Evolutionary conservation across 2,888 invertebrate genomes (phyloP), one percentile per base, ranked within the genome.

Genomic region (Stegophylla sp.): DNA sequence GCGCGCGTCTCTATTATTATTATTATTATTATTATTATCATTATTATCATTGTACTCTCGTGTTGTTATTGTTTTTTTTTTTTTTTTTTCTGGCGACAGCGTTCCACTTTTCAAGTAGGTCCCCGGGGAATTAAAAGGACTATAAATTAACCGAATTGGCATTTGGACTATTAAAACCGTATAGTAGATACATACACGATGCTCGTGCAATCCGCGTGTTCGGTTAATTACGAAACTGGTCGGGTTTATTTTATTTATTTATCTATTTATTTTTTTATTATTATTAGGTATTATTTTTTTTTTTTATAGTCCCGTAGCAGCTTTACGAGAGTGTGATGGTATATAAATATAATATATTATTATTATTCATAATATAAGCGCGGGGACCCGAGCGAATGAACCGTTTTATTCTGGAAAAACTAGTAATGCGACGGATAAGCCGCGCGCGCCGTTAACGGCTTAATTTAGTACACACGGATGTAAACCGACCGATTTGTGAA

Each of bases 191-290:
- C 51, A 53, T 64, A 53, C 34, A n/a, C 10, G 53, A n/a, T n/a
- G n/a, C n/a, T n/a, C n/a, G n/a, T n/a, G n/a, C n/a, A n/a, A n/a
- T n/a, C n/a, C 53, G 53, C 15, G 53, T n/a, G 23, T 79, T 63
- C 59, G 61, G 71, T 79, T 71, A 61, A 71, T 71, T 71, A 61
- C n/a, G 20, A 79, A 79, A 79, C 79, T 79, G 79, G 79, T 79
- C 61, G 34, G 71, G 23, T 71, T 71, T n/a, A n/a, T n/a, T n/a
- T n/a, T n/a, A n/a, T n/a, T n/a, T n/a, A n/a, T n/a, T n/a, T n/a
- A n/a, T n/a, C n/a, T n/a, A n/a, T n/a, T n/a, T n/a, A n/a, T n/a
- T n/a, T n/a, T n/a, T n/a, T n/a, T n/a, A n/a, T n/a, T n/a, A n/a
- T n/a, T n/a, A n/a, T n/a, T n/a, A n/a, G n/a, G n/a, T n/a, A n/a